Evolutionary conservation across 1,140 invertebrate species (phyloP).

Genomic region (Formica exsecta): DNA sequence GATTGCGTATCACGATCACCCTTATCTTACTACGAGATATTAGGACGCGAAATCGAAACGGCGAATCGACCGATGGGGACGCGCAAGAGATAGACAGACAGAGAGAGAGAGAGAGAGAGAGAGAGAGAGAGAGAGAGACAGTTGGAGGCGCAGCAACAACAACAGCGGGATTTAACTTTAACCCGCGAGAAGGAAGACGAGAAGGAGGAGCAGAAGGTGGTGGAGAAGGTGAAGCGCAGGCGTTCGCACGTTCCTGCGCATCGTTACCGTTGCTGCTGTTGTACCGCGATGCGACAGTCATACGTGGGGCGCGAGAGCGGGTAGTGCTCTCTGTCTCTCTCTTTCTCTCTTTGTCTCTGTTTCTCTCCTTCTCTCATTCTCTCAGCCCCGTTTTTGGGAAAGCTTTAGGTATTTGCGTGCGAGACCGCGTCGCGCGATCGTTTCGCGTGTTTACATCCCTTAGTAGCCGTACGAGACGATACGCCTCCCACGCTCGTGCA

Average conservation of each 20-base stretch:
- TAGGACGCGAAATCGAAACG: slow-evolving; percentile 49
- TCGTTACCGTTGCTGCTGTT: slow-evolving; percentile 71
- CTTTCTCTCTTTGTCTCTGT: neutral
- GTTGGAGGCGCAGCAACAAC: slow-evolving; percentile 42
- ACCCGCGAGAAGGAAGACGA: slow-evolving; percentile 26
- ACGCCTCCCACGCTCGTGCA: slow-evolving; percentile 10
- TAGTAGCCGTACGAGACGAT: neutral
- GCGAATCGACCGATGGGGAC: slow-evolving; percentile 29
- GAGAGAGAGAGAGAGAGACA: slow-evolving; percentile 27
- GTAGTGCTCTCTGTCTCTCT: slow-evolving; percentile 73
- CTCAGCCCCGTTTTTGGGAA: neutral
- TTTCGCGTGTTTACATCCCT: slow-evolving; percentile 4
- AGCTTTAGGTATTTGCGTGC: slow-evolving; percentile 44
- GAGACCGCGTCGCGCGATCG: neutral
- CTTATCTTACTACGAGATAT: slow-evolving; percentile 40
- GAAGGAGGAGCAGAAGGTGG: slow-evolving; percentile 37
- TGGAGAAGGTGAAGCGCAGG: slow-evolving; percentile 66
- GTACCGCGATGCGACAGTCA: slow-evolving; percentile 81
- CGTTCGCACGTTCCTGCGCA: slow-evolving; percentile 65
- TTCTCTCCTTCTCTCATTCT: neutral
- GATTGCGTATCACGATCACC: slow-evolving; percentile 11
- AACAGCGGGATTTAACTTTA: slow-evolving; percentile 57
- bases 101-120: slow-evolving; percentile 36
- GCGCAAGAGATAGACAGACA: neutral
- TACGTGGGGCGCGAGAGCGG: slow-evolving; percentile 81